These are phyloP conservation scores for Tetragnatha versicolor DNA, from an alignment of 1,140 invertebrate species.

Conservation along the genomic window DNA sequence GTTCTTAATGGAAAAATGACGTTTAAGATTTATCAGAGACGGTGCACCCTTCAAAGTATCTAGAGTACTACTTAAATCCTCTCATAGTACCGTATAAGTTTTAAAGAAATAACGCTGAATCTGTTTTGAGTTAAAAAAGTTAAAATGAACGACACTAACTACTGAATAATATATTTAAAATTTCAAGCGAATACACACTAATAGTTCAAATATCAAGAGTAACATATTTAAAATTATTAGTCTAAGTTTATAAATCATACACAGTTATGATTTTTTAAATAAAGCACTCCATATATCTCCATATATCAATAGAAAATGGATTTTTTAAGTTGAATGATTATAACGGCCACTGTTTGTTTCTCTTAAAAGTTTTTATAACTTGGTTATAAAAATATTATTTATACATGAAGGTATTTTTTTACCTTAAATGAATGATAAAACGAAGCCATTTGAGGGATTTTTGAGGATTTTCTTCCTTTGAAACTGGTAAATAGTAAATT, in stretches of 20 bases:
- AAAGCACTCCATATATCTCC: not conserved
- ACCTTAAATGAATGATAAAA: conserved; percentile 46
- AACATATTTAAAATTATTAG: too few relatives aligned
- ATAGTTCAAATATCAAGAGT: too few relatives aligned
- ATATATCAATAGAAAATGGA: not conserved
- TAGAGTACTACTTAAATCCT: too few relatives aligned
- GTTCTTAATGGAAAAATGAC: too few relatives aligned
- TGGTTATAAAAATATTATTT: not conserved
- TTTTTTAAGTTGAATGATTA: not conserved
- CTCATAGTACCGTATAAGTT: too few relatives aligned
- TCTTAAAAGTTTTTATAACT: not conserved
- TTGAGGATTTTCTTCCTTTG: conserved; percentile 4
- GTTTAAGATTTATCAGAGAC: too few relatives aligned
- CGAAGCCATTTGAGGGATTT: conserved; percentile 32
- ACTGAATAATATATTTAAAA: too few relatives aligned
- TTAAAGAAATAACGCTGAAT: too few relatives aligned
- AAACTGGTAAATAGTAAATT: conserved; percentile 32
- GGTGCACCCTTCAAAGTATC: too few relatives aligned
- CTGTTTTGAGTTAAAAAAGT: too few relatives aligned
- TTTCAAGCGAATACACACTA: too few relatives aligned
- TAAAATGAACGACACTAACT: too few relatives aligned
- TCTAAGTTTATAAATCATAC: not conserved
- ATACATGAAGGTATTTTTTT: not conserved
- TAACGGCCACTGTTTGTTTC: not conserved
- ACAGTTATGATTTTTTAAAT: not conserved